Base-by-base conservation (phyloP, 2,113 vertebrate genomes). In the Prunella fulvescens region DNA sequence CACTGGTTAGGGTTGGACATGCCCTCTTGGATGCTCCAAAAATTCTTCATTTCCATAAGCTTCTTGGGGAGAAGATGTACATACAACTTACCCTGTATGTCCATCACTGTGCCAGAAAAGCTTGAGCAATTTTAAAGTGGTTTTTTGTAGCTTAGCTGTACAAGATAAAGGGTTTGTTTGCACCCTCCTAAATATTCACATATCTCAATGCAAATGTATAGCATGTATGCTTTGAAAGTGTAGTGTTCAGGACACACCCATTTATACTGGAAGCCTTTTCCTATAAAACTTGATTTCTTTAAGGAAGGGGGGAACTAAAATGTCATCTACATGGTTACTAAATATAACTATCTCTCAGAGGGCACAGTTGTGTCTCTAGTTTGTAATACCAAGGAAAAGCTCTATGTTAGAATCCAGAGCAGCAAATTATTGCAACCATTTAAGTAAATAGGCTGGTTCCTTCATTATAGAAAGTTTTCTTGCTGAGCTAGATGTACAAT, bases 151-250 rank as follows among this genome's bases (percentile, higher is more conserved):
- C 33, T 74, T 8, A 53, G 19, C 22, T 28, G 22, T 19, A 4
- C 14, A 42, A 86, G 7, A n/a, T 1, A 53, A 82, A 69, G 25
- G 5, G 12, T 11, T 65, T 47, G 11, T 14, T 86, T 60, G 14
- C 14, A 53, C 29, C 8, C 12, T 81, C 9, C 18, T 4, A 61
- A 48, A 54, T 22, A 28, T 4, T n/a, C 13, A 6, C 5, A 22
- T 39, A 5, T 3, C 25, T 64, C 15, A 0, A 0, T 47, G 39
- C 5, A 31, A 44, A 42, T 10, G 19, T 14, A 7, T 4, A 42
- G 24, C 11, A 8, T 8, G 6, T 6, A 10, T 26, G 8, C 17
- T 78, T 70, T 53, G 51, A 8, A 83, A 65, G 5, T 7, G 19
- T 6, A 19, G 33, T 5, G 6, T 17, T 81, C 48, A 37, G 28